Percentiles rank a stretch among this genome's conserved stretches.
phyloP scores from a whole-genome alignment of 2,797 vertebrate genomes.

The Tamandua tetradactyla region DNA sequence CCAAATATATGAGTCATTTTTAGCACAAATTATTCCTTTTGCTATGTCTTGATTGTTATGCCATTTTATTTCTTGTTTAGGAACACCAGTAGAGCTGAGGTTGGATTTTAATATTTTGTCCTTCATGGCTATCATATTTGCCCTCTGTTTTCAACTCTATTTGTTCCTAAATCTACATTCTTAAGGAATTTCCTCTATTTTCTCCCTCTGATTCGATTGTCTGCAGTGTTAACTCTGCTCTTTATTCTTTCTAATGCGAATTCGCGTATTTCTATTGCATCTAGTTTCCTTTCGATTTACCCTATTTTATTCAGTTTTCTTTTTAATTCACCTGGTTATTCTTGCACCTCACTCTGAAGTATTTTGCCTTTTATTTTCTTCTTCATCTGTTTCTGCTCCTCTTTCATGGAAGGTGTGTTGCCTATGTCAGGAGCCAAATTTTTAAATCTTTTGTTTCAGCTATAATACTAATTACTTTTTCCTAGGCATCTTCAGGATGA shows the following conservation, averaged over 20 bases:
- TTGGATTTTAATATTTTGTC: neutral
- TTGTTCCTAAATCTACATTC: neutral
- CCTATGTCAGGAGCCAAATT: neutral
- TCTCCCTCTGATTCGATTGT: slow-evolving; percentile 8
- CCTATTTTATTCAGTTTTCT: neutral
- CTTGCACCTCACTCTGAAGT: neutral
- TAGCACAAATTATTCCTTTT: neutral
- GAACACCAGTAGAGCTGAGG: neutral
- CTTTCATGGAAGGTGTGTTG: neutral
- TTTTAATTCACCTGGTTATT: neutral
- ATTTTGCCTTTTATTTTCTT: neutral
- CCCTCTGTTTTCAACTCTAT: neutral
- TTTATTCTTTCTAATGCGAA: slow-evolving; percentile 21
- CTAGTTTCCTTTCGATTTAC: neutral
- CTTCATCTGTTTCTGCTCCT: neutral
- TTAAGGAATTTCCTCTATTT: neutral
- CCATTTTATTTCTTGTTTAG: neutral
- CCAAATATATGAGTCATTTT: neutral
- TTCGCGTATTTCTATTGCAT: neutral
- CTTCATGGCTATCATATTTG: neutral
- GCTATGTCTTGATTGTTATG: neutral
- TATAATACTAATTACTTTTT: slow-evolving; percentile 7
- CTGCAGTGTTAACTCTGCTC: neutral
- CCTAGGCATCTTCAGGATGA: neutral
- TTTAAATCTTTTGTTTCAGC: neutral